Percentiles rank a stretch among this genome's conserved stretches.
Conservation (phyloP, 2,113 vertebrate genomes). For the Turdus rufiventris region DNA sequence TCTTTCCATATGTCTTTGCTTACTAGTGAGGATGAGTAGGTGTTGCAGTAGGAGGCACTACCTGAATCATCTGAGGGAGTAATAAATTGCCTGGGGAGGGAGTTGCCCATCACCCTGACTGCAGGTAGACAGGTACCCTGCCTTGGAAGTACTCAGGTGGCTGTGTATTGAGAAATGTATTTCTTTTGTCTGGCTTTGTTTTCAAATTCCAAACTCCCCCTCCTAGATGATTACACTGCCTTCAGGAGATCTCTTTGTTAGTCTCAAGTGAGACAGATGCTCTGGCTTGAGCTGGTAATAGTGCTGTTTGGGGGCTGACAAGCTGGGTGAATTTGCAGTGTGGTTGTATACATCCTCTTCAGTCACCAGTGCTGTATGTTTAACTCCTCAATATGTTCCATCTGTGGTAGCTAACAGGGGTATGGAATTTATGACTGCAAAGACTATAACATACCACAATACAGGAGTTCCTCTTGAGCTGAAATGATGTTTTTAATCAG, state of each 20-base stretch:
- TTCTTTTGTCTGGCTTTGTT: background rate
- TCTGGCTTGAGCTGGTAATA: slow-evolving; percentile 45
- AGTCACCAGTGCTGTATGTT: slow-evolving; percentile 32
- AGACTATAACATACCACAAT: slow-evolving; percentile 34
- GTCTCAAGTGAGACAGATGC: slow-evolving; percentile 40
- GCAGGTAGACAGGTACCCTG: background rate
- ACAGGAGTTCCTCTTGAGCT: slow-evolving; percentile 42
- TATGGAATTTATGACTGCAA: slow-evolving; percentile 39
- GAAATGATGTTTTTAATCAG: slow-evolving; percentile 56
- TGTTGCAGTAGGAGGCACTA: slow-evolving; percentile 56
- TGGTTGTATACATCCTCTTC: slow-evolving; percentile 36
- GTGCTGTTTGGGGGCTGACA: slow-evolving; percentile 41
- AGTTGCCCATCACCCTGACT: background rate
- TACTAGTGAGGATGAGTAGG: slow-evolving; percentile 56
- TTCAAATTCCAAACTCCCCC: background rate
- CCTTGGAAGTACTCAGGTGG: background rate
- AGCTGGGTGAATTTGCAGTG: slow-evolving; percentile 45
- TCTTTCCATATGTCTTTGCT: slow-evolving; percentile 67
- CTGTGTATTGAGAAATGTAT: background rate
- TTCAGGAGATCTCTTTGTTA: background rate
- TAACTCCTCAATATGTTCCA: slow-evolving; percentile 47
- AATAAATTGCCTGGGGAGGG: background rate
- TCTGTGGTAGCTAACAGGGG: slow-evolving; percentile 43
- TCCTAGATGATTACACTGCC: background rate
- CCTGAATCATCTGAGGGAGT: slow-evolving; percentile 57